A percentile compares a stretch with the other conserved stretches of the same genome.
phyloP scores from a whole-genome alignment of 2,113 vertebrate genomes.

The Campylorhamphus procurvoides region DNA sequence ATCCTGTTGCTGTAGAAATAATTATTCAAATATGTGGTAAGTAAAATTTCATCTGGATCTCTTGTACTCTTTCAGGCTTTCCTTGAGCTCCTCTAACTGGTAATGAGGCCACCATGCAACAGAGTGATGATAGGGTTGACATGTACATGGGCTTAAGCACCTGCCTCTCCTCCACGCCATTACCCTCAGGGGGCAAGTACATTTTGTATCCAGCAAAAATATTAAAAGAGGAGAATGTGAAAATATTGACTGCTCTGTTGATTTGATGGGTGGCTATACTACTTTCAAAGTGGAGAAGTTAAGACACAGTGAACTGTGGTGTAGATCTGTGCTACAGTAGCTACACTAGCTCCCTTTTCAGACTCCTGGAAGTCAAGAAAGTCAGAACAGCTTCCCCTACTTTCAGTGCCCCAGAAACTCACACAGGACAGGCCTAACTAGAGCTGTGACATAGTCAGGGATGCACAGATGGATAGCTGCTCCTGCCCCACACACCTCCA shows the following conservation, averaged over 20 bases:
- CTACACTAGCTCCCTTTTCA: not conserved
- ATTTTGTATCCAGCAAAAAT: not conserved
- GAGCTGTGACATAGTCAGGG: not conserved
- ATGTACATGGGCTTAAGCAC: not conserved
- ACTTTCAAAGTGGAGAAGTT: not conserved
- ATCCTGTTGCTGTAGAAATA: slow-evolving; percentile 24
- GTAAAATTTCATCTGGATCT: slow-evolving; percentile 9
- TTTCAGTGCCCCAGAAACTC: not conserved
- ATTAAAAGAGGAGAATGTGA: not conserved
- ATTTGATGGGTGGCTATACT: not conserved
- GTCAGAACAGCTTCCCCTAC: not conserved
- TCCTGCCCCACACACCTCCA: not conserved
- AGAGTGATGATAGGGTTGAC: not conserved
- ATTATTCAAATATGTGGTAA: slow-evolving; percentile 29
- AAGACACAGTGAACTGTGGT: not conserved
- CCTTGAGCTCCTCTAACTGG: not conserved
- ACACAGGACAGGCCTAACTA: not conserved
- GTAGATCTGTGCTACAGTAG: not conserved
- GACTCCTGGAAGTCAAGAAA: not conserved
- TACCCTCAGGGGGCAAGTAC: not conserved
- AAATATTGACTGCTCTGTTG: not conserved
- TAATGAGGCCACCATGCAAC: not conserved
- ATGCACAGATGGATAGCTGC: not conserved
- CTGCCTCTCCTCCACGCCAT: not conserved
- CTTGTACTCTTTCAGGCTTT: not conserved